Conservation (phyloP, 2,888 invertebrate genomes). For the Geophilus truncorum region DNA sequence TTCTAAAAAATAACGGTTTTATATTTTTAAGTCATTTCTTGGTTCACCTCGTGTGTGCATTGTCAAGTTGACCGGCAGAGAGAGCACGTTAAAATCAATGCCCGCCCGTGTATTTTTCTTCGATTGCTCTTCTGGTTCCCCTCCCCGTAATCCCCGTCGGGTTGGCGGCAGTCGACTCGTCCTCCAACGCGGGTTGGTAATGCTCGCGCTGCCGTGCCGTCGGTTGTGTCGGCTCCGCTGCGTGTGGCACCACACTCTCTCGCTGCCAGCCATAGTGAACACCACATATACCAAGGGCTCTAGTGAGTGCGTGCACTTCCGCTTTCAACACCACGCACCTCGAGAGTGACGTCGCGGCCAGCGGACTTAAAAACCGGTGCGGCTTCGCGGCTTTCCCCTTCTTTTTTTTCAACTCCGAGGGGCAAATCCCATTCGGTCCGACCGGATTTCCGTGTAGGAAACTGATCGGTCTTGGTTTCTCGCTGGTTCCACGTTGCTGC, state of each 20-base stretch:
- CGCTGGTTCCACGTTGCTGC: not conserved
- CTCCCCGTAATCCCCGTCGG: constrained; percentile 3
- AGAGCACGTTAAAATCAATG: constrained; percentile 1
- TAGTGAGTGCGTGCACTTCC: not conserved
- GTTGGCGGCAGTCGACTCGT: not conserved
- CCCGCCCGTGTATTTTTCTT: constrained; percentile 1
- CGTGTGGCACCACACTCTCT: constrained; percentile 5
- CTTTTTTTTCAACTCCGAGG: not conserved
- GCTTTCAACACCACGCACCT: not conserved
- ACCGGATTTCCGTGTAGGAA: constrained; percentile 11
- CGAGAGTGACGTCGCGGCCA: not conserved
- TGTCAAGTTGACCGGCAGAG: not conserved
- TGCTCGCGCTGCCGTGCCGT: constrained; percentile 20
- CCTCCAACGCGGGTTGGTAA: not conserved
- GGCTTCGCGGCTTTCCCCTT: not conserved
- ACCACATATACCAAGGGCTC: not conserved
- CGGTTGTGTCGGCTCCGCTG: constrained; percentile 15
- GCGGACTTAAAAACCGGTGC: not conserved
- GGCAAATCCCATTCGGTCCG: not conserved
- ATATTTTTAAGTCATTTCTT: not conserved
- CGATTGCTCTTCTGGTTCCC: constrained; percentile 16
- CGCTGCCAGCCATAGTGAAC: not conserved
- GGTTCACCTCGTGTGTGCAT: not conserved
- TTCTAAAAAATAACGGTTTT: no score
- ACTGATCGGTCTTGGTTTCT: not conserved